phyloP scores from a whole-genome alignment of 2,113 vertebrate species.

The Tonatia bakeri region DNA sequence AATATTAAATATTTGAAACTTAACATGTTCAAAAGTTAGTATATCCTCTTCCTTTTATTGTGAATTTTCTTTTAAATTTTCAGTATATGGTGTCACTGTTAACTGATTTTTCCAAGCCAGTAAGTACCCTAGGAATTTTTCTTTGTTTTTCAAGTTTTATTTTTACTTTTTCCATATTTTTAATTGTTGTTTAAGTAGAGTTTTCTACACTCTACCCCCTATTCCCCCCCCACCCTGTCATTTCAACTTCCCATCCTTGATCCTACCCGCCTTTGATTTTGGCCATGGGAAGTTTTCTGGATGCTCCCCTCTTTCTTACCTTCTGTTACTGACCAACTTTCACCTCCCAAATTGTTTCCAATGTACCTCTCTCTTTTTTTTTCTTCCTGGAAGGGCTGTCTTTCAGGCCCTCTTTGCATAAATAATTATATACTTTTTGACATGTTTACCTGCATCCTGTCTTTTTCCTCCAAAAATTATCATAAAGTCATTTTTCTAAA shows the following conservation, averaged over 20 bases:
- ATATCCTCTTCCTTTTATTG: not conserved
- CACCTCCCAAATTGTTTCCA: not conserved
- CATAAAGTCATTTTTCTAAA: not conserved
- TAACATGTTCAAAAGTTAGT: not conserved
- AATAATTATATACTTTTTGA: not conserved
- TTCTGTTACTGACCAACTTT: not conserved
- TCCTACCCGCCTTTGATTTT: too few species aligned
- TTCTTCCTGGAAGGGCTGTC: not conserved
- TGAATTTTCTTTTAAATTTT: not conserved
- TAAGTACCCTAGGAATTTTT: too few species aligned
- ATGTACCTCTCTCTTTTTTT: not conserved
- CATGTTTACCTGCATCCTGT: not conserved
- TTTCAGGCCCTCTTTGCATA: not conserved
- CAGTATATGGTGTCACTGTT: not conserved
- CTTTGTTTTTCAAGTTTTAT: too few species aligned
- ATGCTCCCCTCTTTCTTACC: not conserved
- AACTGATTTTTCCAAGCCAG: too few species aligned
- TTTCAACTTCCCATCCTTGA: too few species aligned
- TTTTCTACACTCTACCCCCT: too few species aligned
- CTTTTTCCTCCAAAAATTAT: not conserved
- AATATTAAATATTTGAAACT: slow-evolving; percentile 26
- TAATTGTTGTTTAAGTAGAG: too few species aligned
- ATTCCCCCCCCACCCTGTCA: too few species aligned
- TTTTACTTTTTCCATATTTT: too few species aligned
- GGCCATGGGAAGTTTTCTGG: not conserved